Base-by-base conservation (phyloP, 2,113 vertebrate genomes). In the Crotalus horridus region DNA sequence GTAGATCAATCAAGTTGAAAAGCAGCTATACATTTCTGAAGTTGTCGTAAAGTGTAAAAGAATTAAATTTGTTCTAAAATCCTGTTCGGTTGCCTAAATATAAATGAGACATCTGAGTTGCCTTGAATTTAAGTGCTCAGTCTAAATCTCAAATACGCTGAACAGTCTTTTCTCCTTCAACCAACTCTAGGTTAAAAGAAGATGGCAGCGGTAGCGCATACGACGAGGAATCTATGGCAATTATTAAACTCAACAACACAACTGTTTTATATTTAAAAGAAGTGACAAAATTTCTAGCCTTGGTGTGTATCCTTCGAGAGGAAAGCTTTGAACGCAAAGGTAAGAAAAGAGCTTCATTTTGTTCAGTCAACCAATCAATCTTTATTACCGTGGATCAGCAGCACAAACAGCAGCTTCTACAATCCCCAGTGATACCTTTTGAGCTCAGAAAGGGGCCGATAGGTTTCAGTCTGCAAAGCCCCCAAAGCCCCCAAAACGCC, bases 301-400 rank as follows among this genome's bases (percentile, higher is more conserved):
- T 99, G 91, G 99, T 99, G 96, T 99, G 99, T 98, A 99, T 99
- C 97, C 98, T 99, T 96, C 98, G 99, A 97, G 99, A 99, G 97
- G 99, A 99, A 96, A 99, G 99, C 97, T 99, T 99, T 94, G 99
- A 99, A 96, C 98, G 99, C 95, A 99, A 99, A 99, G 99, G 99
- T 99, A 97, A 98, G 94, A 51, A 90, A 54, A 53, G 48, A 7
- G 23, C 61, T 88, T 26, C 3, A 46, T 46, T 33, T 21, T 13
- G 8, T 53, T 11, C 15, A 21, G 6, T 59, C 21, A 59, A 24
- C 23, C 58, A 58, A 58, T 58, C 56, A 7, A 3, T 23, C 56
- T 58, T 58, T 58, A 21, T 58, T 15, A 58, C 20, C 5, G 20
- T 23, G 7, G 59, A 64, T 26, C 59, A 29, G 59, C 59, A 64